Evolutionary conservation across 1,140 invertebrate species (phyloP), one percentile per base, ranked within the genome.

Genomic region (Drosophila teissieri): DNA sequence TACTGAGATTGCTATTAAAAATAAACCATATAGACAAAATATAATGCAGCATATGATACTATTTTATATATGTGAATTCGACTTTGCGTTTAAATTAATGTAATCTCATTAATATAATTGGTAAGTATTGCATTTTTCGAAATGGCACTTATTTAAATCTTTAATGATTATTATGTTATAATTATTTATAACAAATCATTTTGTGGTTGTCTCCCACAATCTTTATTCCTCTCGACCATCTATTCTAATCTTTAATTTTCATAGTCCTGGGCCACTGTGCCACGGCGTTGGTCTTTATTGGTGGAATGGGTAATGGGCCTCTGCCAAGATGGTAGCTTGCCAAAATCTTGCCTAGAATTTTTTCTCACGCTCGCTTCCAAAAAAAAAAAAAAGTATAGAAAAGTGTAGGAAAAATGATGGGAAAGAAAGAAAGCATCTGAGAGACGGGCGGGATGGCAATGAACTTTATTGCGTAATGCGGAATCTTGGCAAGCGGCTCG

Each of bases 311-410:
- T 83, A 80, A 64, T 83, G 83, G 62, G 72, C 74, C 69, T 80
- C 78, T 89, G 83, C 83, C 83, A 88, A 88, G 75, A 86, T 83
- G 83, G 65, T 86, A 68, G 80, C 57, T 83, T 88, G 83, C 83
- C 83, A 88, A 86, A 88, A 88, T 82, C 67, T 78, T 64, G 62
- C 73, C 73, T 76, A 77, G 46, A 85, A 69, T 82, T 84, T 88
- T 86, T 86, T 82, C 83, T 65, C 83, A 88, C 79, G 68, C 73
- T 89, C 79, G 84, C 67, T 83, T 88, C 83, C 84, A 86, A 86
- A 86, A 81, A 75, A 54, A 54, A 52, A 53, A 74, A 65, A 53
- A 44, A 52, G 22, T 15, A 8, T 45, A 36, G 34, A 27, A 19
- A 53, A 81, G 68, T 77, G 52, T 86, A 64, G 65, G 63, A 79